A percentile compares a stretch with the other conserved stretches of the same genome.
phyloP scores from a whole-genome alignment of 2,113 vertebrate species.

The Bambusicola thoracicus region DNA sequence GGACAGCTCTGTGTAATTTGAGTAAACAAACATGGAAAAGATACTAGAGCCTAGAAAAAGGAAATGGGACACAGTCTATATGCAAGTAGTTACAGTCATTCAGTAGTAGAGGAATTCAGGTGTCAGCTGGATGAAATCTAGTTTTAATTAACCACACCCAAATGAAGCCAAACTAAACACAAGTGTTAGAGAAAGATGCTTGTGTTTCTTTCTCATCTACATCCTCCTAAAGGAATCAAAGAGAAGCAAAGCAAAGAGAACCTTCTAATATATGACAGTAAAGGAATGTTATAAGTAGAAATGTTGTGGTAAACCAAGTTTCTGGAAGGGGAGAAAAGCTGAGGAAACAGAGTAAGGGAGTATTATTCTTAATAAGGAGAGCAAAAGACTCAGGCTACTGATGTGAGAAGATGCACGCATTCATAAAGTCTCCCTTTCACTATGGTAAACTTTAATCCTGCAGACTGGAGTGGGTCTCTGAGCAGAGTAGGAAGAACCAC shows the following conservation, averaged over 20 bases:
- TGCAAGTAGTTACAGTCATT: neutral
- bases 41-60: neutral
- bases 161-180: neutral
- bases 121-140: neutral
- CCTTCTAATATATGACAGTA: neutral
- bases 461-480: neutral
- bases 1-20: neutral
- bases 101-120: fast-evolving
- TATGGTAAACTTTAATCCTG: neutral
- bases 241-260: neutral
- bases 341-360: neutral
- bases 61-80: neutral
- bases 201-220: neutral
- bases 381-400: neutral
- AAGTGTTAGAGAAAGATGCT: neutral
- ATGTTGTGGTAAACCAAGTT: neutral
- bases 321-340: neutral
- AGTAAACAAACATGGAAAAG: neutral
- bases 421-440: neutral
- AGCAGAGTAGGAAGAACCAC: neutral
- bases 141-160: neutral
- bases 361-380: neutral
- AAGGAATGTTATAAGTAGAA: neutral
- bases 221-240: neutral
- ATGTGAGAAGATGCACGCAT: neutral